phyloP scores from a whole-genome alignment of 2,797 vertebrate species.

The Emydoidea blandingii region DNA sequence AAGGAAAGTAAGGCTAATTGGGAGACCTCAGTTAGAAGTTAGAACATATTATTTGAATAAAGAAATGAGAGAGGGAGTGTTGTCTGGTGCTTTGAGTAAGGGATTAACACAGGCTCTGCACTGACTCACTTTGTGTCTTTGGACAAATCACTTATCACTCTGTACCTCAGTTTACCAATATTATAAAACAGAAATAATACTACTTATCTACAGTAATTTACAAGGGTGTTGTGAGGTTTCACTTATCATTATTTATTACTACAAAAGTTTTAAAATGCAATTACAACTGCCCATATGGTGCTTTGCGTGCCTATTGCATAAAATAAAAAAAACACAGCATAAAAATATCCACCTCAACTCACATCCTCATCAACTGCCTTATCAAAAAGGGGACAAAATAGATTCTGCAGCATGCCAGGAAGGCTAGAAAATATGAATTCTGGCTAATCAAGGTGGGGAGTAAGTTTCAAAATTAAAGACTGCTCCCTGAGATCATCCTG shows the following conservation, averaged over 20 bases:
- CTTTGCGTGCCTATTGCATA: neutral
- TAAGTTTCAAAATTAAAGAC: neutral
- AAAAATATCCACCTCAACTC: neutral
- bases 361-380: neutral
- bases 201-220: neutral
- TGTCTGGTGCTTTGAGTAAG: neutral
- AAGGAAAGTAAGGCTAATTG: neutral
- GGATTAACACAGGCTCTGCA: fast-evolving
- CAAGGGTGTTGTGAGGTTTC: neutral
- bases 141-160: neutral
- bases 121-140: neutral
- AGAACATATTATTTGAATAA: neutral
- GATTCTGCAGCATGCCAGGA: neutral
- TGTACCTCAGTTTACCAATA: neutral
- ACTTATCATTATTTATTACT: neutral
- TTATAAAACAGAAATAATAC: neutral
- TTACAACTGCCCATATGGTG: neutral
- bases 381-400: neutral
- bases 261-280: neutral
- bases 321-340: neutral
- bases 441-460: neutral
- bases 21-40: neutral
- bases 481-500: fast-evolving
- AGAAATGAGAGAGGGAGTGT: neutral
- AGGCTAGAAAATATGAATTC: neutral